Base-by-base conservation (phyloP, 2,888 invertebrate species). In the Plutella xylostella region DNA sequence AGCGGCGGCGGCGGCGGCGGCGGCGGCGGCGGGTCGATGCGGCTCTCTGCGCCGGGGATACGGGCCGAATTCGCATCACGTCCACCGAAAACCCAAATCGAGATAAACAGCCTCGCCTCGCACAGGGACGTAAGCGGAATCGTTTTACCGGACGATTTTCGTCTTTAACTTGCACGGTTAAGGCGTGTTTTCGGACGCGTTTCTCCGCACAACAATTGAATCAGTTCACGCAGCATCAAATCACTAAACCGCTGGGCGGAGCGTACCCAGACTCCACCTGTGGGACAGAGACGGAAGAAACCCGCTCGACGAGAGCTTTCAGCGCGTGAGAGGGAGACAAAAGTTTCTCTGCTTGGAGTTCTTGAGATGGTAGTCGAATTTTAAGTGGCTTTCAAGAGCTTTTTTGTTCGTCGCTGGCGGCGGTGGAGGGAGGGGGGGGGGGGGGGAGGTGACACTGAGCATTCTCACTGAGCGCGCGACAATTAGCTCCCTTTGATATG, bases 171-270 rank as follows among this genome's bases (percentile, higher is more conserved):
- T 66, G 61, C 72, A 67, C 68, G 45, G 60, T 76, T 82, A 82
- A 76, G 73, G 75, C 65, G 60, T 68, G 67, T 75, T 79, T 78
- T 78, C 57, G 73, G 67, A 62, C 61, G 67, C 58, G 56, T 58
- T 59, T 65, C 55, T 58, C 63, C 64, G 59, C 61, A 70, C 67
- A 75, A 80, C 80, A 82, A 83, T 83, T 83, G 83, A 83, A 83
- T 83, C 83, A 83, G 82, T 83, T 83, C 78, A 83, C 82, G 80
- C 83, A 82, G 83, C 83, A 83, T 83, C 83, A 83, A 83, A 83
- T 83, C 83, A 82, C 83, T 83, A 82, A 83, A 83, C 83, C 83
- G 74, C 80, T 77, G 83, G 83, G 83, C 83, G 83, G 83, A 72
- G 83, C 80, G 65, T 70, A 71, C 68, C 64, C 74, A 72, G 80